Base-by-base conservation (phyloP, 2,113 vertebrate species). In the Saiga tatarica region DNA sequence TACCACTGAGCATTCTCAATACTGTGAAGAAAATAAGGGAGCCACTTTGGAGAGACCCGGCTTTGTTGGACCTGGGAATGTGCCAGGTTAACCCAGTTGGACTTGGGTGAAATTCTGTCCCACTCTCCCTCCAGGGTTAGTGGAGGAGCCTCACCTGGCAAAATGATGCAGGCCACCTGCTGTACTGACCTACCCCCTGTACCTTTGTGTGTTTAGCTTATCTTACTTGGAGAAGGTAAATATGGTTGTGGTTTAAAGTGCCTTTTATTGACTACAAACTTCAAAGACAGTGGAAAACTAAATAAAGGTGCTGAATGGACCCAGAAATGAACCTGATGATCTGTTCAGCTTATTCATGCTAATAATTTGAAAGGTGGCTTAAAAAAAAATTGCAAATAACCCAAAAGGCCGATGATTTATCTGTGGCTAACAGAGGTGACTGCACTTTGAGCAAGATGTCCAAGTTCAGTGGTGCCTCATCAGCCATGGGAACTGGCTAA, bases 301-400 rank as follows among this genome's bases (percentile, higher is more conserved):
- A 76, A 13, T 42, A 78, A 81, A 52, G 62, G 8, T 87, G 26
- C 47, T 78, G 15, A 91, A 59, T 93, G 47, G 67, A 74, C 12
- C 39, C 33, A 13, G 3, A 78, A 85, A 86, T 57, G 23, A 17
- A 85, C 19, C 10, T 30, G 50, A 74, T 82, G 45, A 19, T 76
- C 30, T 50, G 36, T 17, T 91, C 55, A 19, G 17, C 62, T 97
- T 52, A 60, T 84, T 92, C 47, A 84, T 90, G 62, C 45, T 93
- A 87, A 67, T 79, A 81, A 83, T 21, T 45, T 90, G 25, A 94
- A 89, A 81, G 23, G 21, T 39, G 2, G 7, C 12, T 74, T 97
- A 33, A 39, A 96, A 45, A 97, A 45, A 23, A 25, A 76, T 86
- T 93, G 25, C 39, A 93, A 55, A 57, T 97, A 95, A 92, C 42